Conservation (phyloP, 2,113 vertebrate genomes). For the Sinocyclocheilus grahami region DNA sequence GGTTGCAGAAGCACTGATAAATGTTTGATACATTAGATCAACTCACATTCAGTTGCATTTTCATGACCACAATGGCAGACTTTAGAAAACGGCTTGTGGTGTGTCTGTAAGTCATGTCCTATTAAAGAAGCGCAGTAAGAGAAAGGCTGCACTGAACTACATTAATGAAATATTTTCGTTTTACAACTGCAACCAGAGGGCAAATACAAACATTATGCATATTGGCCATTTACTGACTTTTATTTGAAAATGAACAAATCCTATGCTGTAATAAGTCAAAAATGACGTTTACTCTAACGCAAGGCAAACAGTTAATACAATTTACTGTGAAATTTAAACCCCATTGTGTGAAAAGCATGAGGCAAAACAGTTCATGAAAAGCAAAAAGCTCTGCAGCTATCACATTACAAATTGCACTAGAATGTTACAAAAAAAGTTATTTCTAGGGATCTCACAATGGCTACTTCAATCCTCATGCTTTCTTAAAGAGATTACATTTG, state of each 20-base stretch:
- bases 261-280: neutral
- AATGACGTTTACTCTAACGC: neutral
- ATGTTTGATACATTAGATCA: neutral
- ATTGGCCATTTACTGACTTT: neutral
- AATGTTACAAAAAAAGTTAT: neutral
- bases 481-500: neutral
- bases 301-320: neutral
- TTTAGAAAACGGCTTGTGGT: neutral
- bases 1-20: neutral
- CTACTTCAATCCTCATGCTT: neutral
- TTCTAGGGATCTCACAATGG: neutral
- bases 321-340: neutral
- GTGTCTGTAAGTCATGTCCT: neutral
- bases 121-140: neutral
- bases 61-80: neutral
- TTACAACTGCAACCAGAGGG: neutral
- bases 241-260: neutral
- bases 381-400: neutral
- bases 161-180: neutral
- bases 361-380: neutral
- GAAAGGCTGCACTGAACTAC: neutral
- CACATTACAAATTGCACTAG: neutral
- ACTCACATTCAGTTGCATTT: neutral
- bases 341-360: neutral
- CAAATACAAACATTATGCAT: neutral